phyloP scores from a whole-genome alignment of 1,140 invertebrate species.

The Papilio dardanus region DNA sequence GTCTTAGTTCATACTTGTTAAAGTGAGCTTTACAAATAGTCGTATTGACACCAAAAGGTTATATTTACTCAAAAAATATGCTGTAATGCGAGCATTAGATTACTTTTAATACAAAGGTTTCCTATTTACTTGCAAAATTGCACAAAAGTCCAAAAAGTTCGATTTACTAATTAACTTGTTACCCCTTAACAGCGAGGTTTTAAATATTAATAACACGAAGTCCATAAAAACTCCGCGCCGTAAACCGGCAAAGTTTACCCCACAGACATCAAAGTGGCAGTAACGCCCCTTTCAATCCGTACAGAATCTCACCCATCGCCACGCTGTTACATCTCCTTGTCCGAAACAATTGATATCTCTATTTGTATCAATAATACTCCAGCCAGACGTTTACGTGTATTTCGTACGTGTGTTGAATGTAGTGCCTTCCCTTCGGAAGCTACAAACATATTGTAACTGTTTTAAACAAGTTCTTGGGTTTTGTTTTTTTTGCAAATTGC shows the following conservation, averaged over 20 bases:
- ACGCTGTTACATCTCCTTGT: slow-evolving; percentile 68
- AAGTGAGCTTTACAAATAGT: too few relatives aligned
- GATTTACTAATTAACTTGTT: slow-evolving; percentile 19
- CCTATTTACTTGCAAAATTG: not conserved
- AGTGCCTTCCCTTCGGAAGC: slow-evolving; percentile 49
- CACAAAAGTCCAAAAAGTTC: not conserved
- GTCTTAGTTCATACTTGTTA: too few relatives aligned
- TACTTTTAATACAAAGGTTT: not conserved
- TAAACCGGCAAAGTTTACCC: slow-evolving; percentile 51
- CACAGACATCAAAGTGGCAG: slow-evolving; percentile 52
- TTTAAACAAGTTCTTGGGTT: slow-evolving; percentile 25
- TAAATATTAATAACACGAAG: slow-evolving; percentile 37
- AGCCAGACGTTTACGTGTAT: slow-evolving; percentile 75
- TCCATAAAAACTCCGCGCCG: slow-evolving; percentile 53
- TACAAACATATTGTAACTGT: slow-evolving; percentile 63
- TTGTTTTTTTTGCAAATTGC: not conserved
- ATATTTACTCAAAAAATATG: too few relatives aligned
- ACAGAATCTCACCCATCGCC: slow-evolving; percentile 65
- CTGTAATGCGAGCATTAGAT: too few relatives aligned
- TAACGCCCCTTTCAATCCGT: slow-evolving; percentile 51
- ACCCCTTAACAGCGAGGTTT: not conserved
- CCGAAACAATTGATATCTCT: slow-evolving; percentile 81
- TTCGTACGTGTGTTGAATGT: slow-evolving; percentile 74
- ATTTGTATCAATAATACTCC: slow-evolving; percentile 81
- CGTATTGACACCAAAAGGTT: too few relatives aligned